Base-by-base conservation (phyloP, 2,113 vertebrate species). In the Hippocampus abdominalis region DNA sequence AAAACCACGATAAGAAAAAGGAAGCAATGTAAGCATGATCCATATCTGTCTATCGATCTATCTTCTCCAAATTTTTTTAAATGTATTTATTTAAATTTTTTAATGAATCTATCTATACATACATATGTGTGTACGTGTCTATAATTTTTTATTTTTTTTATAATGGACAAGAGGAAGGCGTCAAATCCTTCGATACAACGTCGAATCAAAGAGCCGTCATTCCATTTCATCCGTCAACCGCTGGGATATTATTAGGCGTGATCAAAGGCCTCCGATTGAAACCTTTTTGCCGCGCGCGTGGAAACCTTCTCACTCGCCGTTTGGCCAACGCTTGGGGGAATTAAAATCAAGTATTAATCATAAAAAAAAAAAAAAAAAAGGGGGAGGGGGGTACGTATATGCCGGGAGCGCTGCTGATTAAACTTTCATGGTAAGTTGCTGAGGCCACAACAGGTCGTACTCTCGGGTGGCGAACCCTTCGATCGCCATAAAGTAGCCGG, bases 401-500 rank as follows among this genome's bases (percentile, higher is more conserved):
- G 79, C 86, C 85, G 77, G 81, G 74, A 72, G 66, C 5, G 56
- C 13, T 73, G 73, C 79, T 90, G 84, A 90, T 93, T 87, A 92
- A 92, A 69, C 23, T 92, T 93, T 92, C 81, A 93, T 91, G 40
- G 6, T 27, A 82, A 42, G 6, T 76, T 56, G 60, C 77, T 71
- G 81, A 81, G 86, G 77, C 85, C 84, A 89, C 89, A 90, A 92
- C 92, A 92, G 90, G 92, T 92, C 82, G 80, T 76, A 79, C 84
- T 91, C 88, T 89, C 83, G 53, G 10, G 81, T 16, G 81, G 72
- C 83, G 89, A 90, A 91, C 53, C 78, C 71, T 71, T 87, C 70
- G 49, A 76, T 70, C 73, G 68, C 88, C 84, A 85, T 81, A 59
- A 84, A 82, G 32, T 36, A 36, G 64, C 74, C 62, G 54, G 0